phyloP scores from a whole-genome alignment of 2,888 invertebrate genomes.

The Stomorhina lunata region DNA sequence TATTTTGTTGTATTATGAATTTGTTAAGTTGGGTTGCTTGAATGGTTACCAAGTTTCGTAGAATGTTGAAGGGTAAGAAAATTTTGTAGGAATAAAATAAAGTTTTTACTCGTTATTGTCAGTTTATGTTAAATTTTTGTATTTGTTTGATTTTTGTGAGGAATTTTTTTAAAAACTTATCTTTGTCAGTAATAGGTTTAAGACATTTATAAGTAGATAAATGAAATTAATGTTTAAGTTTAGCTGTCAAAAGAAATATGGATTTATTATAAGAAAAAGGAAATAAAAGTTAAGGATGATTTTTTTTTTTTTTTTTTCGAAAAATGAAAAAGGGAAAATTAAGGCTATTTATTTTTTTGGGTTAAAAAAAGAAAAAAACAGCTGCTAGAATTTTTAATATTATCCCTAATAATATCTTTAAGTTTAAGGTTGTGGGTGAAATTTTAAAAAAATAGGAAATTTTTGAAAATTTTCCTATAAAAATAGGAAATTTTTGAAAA shows the following conservation, averaged over 20 bases:
- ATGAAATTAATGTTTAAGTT: constrained; percentile 49
- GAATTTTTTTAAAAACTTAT: constrained; percentile 17
- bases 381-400: no score
- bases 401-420: no score
- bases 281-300: constrained; percentile 36
- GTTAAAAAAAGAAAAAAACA: neutral
- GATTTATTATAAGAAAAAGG: constrained; percentile 20
- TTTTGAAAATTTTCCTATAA: no score
- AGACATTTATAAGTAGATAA: constrained; percentile 40
- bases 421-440: no score
- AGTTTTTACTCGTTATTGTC: neutral
- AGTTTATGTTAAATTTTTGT: neutral
- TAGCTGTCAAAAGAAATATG: constrained; percentile 44
- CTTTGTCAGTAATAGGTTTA: constrained; percentile 42
- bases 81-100: neutral
- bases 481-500: no score
- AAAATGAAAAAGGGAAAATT: neutral
- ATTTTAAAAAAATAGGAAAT: no score
- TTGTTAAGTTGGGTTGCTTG: constrained; percentile 21
- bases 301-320: neutral
- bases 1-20: constrained; percentile 26
- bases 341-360: neutral
- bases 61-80: no score
- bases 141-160: neutral
- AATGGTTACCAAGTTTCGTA: constrained; percentile 19